phyloP scores from a whole-genome alignment of 2,797 vertebrate genomes.

The Acanthornis magna region DNA sequence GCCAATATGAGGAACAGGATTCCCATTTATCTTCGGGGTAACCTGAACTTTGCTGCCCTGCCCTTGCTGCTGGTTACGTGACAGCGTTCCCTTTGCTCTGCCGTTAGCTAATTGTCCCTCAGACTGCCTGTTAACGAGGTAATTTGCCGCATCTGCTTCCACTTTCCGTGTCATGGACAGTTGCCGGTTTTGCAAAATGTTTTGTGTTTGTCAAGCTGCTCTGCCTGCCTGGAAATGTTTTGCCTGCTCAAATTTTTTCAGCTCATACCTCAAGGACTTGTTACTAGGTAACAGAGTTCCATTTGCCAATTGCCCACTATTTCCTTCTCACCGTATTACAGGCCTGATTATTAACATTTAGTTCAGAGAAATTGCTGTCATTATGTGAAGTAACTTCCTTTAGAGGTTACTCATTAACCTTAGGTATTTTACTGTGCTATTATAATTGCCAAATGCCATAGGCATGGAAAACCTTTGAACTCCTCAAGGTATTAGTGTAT shows the following conservation, averaged over 20 bases:
- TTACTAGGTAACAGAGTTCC: constrained; percentile 89
- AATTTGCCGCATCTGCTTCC: constrained; percentile 79
- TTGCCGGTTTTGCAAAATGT: constrained; percentile 47
- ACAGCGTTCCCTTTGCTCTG: constrained; percentile 36
- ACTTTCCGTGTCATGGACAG: constrained; percentile 71
- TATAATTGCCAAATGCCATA: constrained; percentile 89
- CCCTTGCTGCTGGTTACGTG: neutral
- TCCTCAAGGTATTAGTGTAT: constrained; percentile 69
- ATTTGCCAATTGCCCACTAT: constrained; percentile 87
- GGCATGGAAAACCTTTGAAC: constrained; percentile 86
- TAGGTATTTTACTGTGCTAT: constrained; percentile 89
- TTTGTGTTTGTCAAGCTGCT: constrained; percentile 78
- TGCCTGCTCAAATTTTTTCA: constrained; percentile 54
- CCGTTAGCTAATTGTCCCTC: constrained; percentile 67
- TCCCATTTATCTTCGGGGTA: neutral
- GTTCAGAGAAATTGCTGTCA: constrained; percentile 95
- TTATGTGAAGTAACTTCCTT: constrained; percentile 95
- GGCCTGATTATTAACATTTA: constrained; percentile 92
- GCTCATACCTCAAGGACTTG: constrained; percentile 74
- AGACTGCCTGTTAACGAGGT: constrained; percentile 64
- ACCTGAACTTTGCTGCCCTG: neutral
- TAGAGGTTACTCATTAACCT: constrained; percentile 92
- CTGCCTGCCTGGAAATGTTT: constrained; percentile 77
- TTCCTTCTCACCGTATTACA: constrained; percentile 86
- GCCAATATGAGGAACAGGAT: neutral